Conservation (phyloP, 2,888 invertebrate species). For the Cyrtodaria siliqua region DNA sequence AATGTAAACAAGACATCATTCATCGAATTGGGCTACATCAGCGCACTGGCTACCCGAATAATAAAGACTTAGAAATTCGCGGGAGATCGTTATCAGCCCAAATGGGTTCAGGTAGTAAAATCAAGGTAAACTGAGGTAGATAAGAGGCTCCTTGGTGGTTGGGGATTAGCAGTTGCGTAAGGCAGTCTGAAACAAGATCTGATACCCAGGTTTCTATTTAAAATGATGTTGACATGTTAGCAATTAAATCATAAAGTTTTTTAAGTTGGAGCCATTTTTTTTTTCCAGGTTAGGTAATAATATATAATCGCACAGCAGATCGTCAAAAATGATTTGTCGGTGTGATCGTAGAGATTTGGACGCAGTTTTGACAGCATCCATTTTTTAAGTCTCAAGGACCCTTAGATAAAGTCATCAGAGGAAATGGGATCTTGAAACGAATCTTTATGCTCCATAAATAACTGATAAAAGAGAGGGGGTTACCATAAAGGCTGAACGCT, state of each 20-base stretch:
- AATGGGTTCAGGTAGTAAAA: neutral
- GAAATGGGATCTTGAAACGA: slow-evolving; percentile 57
- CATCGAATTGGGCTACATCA: slow-evolving; percentile 30
- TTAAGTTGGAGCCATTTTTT: too few species aligned
- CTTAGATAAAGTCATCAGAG: slow-evolving; percentile 40
- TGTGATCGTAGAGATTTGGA: too few species aligned
- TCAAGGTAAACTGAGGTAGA: neutral
- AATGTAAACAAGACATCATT: slow-evolving; percentile 56
- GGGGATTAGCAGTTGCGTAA: slow-evolving; percentile 30
- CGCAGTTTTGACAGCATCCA: slow-evolving; percentile 58
- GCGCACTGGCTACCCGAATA: slow-evolving; percentile 13
- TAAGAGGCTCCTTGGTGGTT: neutral
- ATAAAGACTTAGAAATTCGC: slow-evolving; percentile 24
- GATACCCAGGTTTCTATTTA: slow-evolving; percentile 5
- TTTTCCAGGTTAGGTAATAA: too few species aligned
- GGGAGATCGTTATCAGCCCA: slow-evolving; percentile 46
- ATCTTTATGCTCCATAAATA: slow-evolving; percentile 49
- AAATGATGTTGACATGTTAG: slow-evolving; percentile 25
- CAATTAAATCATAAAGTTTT: slow-evolving; percentile 22
- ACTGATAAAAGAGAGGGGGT: slow-evolving; percentile 56
- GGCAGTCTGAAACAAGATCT: slow-evolving; percentile 7
- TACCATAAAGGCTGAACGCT: too few species aligned
- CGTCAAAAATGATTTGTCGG: too few species aligned
- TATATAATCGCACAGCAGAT: too few species aligned
- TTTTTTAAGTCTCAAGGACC: slow-evolving; percentile 34